These are phyloP conservation scores for Panopea generosa DNA, from an alignment of 2,888 invertebrate genomes.

Conservation along the genomic window DNA sequence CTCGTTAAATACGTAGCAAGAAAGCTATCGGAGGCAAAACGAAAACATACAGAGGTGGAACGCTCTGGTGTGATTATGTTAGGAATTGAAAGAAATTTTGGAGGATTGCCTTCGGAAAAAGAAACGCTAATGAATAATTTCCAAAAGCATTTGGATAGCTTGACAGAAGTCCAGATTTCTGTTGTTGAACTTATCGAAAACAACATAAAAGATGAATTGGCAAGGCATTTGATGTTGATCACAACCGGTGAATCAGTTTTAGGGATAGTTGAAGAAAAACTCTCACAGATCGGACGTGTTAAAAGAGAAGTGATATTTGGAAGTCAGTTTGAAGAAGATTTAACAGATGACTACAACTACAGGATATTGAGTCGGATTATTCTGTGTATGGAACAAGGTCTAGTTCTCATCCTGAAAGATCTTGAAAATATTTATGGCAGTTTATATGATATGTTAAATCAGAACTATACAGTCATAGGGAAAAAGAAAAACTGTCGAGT, in stretches of 20 bases:
- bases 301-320: slow-evolving; percentile 68
- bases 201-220: slow-evolving; percentile 61
- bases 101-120: slow-evolving; percentile 63
- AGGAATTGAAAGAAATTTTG: slow-evolving; percentile 72
- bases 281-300: slow-evolving; percentile 47
- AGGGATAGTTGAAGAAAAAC: slow-evolving; percentile 57
- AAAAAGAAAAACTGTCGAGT: slow-evolving; percentile 70
- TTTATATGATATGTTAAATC: slow-evolving; percentile 75
- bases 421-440: slow-evolving; percentile 73
- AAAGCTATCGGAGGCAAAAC: not conserved
- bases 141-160: not conserved
- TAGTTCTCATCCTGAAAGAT: slow-evolving; percentile 69
- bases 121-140: slow-evolving; percentile 47
- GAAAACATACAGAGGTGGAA: slow-evolving; percentile 11
- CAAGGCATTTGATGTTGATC: slow-evolving; percentile 69
- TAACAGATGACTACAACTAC: slow-evolving; percentile 73
- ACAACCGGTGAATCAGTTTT: slow-evolving; percentile 68
- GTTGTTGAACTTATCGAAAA: slow-evolving; percentile 61
- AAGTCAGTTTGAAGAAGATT: slow-evolving; percentile 73
- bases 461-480: slow-evolving; percentile 70
- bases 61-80: slow-evolving; percentile 39
- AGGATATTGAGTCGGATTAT: slow-evolving; percentile 71
- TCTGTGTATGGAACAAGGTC: slow-evolving; percentile 74
- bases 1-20: slow-evolving; percentile 45
- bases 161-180: slow-evolving; percentile 8